A percentile compares a stretch with the other conserved stretches of the same genome.
These are phyloP conservation scores for Pollachius pollachius DNA, from an alignment of 2,113 vertebrate species.

Conservation along the genomic window DNA sequence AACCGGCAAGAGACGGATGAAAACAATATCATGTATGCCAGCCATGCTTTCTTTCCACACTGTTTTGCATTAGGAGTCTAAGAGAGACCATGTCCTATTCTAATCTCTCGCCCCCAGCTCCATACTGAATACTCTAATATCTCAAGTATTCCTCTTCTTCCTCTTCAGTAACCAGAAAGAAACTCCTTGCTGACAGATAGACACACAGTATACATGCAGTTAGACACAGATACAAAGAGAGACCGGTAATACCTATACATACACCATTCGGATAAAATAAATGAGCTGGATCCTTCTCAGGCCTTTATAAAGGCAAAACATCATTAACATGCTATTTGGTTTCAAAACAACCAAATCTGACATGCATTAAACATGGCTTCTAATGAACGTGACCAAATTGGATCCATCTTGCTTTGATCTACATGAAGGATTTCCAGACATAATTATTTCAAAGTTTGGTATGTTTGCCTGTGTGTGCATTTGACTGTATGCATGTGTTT, in stretches of 20 bases:
- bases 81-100: not conserved
- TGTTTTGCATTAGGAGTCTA: constrained; percentile 10
- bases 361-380: constrained; percentile 70
- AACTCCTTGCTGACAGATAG: constrained; percentile 12
- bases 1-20: not conserved
- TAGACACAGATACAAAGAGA: not conserved
- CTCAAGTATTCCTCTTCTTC: not conserved
- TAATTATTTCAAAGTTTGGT: constrained; percentile 59
- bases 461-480: constrained; percentile 16
- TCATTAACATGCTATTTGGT: constrained; percentile 39
- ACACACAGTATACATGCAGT: constrained; percentile 7
- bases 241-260: not conserved
- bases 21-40: not conserved
- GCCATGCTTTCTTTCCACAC: not conserved
- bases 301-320: constrained; percentile 35
- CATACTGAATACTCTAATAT: not conserved
- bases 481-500: not conserved
- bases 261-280: constrained; percentile 15
- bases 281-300: constrained; percentile 25
- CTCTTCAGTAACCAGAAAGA: not conserved
- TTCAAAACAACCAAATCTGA: constrained; percentile 46
- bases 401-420: constrained; percentile 63
- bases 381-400: constrained; percentile 60
- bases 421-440: constrained; percentile 49
- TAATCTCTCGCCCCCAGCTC: not conserved